Base-by-base conservation (phyloP, 2,113 vertebrate genomes). In the Leptobrachium leishanense region DNA sequence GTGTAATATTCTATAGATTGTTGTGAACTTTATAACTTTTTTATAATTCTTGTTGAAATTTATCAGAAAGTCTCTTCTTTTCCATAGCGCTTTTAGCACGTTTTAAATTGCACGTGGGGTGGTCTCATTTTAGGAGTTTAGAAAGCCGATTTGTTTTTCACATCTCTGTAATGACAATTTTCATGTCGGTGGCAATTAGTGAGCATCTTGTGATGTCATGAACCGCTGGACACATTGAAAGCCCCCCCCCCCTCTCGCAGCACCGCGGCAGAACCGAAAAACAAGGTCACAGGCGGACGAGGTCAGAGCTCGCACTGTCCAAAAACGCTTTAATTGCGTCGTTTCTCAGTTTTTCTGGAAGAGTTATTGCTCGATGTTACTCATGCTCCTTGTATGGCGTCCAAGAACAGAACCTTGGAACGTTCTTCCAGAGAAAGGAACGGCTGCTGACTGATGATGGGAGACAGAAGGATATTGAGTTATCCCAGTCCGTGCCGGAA, bases 381-480 rank as follows among this genome's bases (percentile, higher is more conserved):
- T 67, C 59, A 75, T 75, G 13, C 42, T 64, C 11, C 65, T 43
- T 76, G 65, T 68, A 12, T 2, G 1, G 13, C 40, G 15, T 76
- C 75, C 75, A 76, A 57, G 50, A 57, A 43, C 13, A 57, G 43
- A 76, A 42, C 65, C 64, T 57, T 68, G 75, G 75, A 68, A 20
- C 12, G 75, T 43, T 65, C 62, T 15, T 43, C 40, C 67, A 43
- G 63, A 50, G 54, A 75, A 53, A 53, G 31, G 59, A 64, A 65
- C 62, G 43, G 11, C 31, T 39, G 74, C 2, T 31, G 42, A 50
- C 2, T 40, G 31, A 40, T 75, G 74, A 75, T 75, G 1, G 74
- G 46, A 41, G 43, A 75, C 74, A 75, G 74, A 75, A 75, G 74
- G 62, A 46, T 41, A 13, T 12, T 66, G 74, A 75, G 31, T 65